Percentiles rank a stretch among this genome's conserved stretches.
phyloP scores from a whole-genome alignment of 2,888 invertebrate genomes.

The Onthophagus sagittarius region DNA sequence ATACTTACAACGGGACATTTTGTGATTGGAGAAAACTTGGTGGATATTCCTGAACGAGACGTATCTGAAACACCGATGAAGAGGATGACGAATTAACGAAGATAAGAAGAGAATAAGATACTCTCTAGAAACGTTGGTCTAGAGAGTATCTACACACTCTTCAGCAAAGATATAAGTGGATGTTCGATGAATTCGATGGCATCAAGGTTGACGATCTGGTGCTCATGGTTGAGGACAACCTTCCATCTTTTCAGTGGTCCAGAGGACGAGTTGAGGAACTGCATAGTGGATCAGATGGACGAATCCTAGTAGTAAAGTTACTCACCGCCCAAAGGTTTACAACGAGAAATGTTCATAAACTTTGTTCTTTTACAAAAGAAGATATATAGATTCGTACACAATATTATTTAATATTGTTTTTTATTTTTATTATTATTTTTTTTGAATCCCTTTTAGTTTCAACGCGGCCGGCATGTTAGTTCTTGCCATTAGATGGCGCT shows the following conservation, averaged over 20 bases:
- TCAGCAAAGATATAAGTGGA: conserved; percentile 1
- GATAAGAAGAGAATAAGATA: background rate
- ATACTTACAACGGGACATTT: conserved; percentile 9
- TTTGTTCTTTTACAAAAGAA: conserved; percentile 5
- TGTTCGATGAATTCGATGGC: too few relatives aligned
- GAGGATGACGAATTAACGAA: background rate
- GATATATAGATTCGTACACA: too few relatives aligned
- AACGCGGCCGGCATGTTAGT: too few relatives aligned
- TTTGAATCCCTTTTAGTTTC: too few relatives aligned
- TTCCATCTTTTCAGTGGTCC: conserved; percentile 3
- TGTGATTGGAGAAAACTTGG: conserved; percentile 2
- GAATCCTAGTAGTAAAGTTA: background rate
- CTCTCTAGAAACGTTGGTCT: conserved; percentile 1
- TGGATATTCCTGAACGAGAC: background rate
- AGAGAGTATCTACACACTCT: conserved; percentile 3
- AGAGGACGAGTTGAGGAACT: background rate
- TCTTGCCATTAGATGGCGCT: too few relatives aligned
- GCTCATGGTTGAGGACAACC: background rate
- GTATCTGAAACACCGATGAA: background rate
- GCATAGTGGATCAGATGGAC: background rate
- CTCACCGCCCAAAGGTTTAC: background rate
- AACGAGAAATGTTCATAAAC: background rate
- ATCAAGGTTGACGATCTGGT: background rate
- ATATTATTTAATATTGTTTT: too few relatives aligned
- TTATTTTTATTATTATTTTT: too few relatives aligned